Evolutionary conservation across 2,797 vertebrate genomes (phyloP), one percentile per base, ranked within the genome.

Genomic region (Masticophis lateralis): DNA sequence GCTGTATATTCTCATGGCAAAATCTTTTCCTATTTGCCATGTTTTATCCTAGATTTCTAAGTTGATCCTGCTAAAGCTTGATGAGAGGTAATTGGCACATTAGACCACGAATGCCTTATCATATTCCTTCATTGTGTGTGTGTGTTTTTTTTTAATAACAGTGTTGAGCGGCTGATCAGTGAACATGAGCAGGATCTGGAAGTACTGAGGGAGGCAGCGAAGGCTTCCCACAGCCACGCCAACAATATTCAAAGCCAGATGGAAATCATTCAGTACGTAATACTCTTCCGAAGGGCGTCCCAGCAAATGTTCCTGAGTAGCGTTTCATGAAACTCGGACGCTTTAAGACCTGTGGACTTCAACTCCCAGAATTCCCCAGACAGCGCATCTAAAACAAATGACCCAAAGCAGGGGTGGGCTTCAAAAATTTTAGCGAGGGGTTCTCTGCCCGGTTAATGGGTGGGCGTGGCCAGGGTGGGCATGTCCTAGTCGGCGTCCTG

Each of bases 171-270:
- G 79, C 94, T 98, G 2, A 94, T 98, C 95, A 95, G 95, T 92
- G 97, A 97, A 94, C 97, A 97, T 93, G 96, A 97, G 95, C 98
- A 98, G 94, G 97, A 98, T 98, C 92, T 98, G 98, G 98, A 97
- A 95, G 95, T 97, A 96, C 97, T 98, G 95, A 97, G 95, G 1
- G 95, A 94, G 63, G 97, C 98, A 97, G 94, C 97, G 13, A 97
- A 86, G 87, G 95, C 94, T 56, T 98, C 97, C 14, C 93, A 87
- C 88, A 93, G 95, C 94, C 96, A 90, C 61, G 95, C 96, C 1
- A 66, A 61, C 8, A 96, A 87, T 56, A 32, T 98, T 87, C 96
- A 95, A 88, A 97, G 91, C 90, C 98, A 98, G 32, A 2, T 98
- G 95, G 96, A 98, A 92, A 95, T 97, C 22, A 89, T 98, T 32